Percentiles rank a stretch among this genome's conserved stretches.
These are phyloP conservation scores for Acholoe squamosa DNA, from an alignment of 2,888 invertebrate genomes.

Conservation along the genomic window DNA sequence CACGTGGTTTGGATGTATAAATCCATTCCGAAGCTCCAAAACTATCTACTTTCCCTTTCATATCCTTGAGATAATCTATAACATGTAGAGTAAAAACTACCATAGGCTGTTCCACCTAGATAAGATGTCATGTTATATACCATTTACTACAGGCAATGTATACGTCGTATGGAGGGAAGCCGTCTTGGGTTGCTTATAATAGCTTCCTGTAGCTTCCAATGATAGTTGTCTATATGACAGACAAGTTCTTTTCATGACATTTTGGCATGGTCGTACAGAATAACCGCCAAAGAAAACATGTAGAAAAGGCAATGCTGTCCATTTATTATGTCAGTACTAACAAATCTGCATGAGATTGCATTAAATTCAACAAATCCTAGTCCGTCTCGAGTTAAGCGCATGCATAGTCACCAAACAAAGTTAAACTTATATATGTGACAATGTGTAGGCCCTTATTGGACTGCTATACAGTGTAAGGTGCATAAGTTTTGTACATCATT, in stretches of 20 bases:
- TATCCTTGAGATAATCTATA: neutral
- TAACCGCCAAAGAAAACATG: no score
- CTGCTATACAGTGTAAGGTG: neutral
- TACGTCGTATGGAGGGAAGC: no score
- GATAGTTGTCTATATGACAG: no score
- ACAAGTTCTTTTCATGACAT: no score
- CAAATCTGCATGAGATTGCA: conserved; percentile 32
- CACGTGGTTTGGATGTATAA: neutral
- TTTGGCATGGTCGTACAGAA: no score
- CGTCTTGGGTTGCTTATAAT: no score
- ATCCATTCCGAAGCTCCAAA: neutral
- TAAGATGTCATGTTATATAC: no score
- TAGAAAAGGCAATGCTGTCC: neutral
- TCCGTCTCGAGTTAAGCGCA: neutral
- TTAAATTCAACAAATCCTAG: conserved; percentile 28
- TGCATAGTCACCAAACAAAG: conserved; percentile 33
- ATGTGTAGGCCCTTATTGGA: neutral
- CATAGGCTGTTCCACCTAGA: no score
- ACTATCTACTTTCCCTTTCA: neutral
- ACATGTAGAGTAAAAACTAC: neutral
- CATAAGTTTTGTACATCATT: no score
- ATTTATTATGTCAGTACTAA: neutral
- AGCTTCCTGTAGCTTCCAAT: no score
- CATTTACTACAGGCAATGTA: no score
- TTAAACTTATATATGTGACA: neutral